Percentiles rank a stretch among this genome's conserved stretches.
phyloP scores from a whole-genome alignment of 2,888 invertebrate species.

The Noctua janthina region DNA sequence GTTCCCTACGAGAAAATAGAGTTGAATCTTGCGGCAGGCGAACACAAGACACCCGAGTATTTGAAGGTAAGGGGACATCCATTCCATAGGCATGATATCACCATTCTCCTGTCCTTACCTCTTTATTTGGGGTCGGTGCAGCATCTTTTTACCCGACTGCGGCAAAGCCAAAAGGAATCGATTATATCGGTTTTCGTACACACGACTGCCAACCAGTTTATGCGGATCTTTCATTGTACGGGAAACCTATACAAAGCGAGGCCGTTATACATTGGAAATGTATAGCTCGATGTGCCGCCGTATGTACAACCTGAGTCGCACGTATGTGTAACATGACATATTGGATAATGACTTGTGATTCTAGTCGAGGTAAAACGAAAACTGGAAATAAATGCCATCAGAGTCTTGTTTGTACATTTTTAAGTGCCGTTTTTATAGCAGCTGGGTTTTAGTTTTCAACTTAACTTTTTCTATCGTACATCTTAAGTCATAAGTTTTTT shows the following conservation, averaged over 20 bases:
- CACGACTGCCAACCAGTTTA: too few species aligned
- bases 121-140: neutral
- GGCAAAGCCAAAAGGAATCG: neutral
- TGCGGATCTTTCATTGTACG: too few species aligned
- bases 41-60: slow-evolving; percentile 80
- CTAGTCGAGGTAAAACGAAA: too few species aligned
- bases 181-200: neutral
- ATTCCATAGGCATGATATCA: neutral
- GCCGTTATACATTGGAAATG: too few species aligned
- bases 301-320: neutral
- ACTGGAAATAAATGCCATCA: neutral
- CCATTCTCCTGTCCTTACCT: neutral
- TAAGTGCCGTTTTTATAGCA: neutral
- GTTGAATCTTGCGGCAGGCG: slow-evolving; percentile 69
- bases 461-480: too few species aligned
- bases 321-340: neutral
- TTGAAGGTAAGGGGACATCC: slow-evolving; percentile 76
- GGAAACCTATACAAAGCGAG: too few species aligned
- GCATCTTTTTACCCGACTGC: neutral
- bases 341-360: too few species aligned
- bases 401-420: neutral
- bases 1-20: slow-evolving; percentile 73
- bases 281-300: too few species aligned
- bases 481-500: too few species aligned
- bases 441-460: neutral